Conservation (phyloP, 1,140 invertebrate species). For the Heliconius nattereri region DNA sequence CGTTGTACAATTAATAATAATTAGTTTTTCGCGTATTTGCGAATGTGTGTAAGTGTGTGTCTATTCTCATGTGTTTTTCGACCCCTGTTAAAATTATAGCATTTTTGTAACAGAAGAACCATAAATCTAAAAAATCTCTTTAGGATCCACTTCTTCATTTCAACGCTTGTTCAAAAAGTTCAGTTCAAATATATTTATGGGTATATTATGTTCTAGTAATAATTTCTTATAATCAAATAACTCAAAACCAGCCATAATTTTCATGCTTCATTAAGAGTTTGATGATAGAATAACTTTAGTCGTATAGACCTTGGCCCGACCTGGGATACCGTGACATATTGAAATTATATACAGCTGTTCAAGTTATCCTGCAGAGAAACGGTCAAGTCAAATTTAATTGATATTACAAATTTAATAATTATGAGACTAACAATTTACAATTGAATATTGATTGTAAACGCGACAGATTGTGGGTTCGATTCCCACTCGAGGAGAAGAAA, state of each 20-base stretch:
- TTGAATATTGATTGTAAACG: too few species aligned
- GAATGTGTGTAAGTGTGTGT: too few species aligned
- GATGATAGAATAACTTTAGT: not conserved
- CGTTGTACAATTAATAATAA: constrained; percentile 16
- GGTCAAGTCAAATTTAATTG: not conserved
- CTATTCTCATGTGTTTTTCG: too few species aligned
- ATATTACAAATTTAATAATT: not conserved
- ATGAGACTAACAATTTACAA: too few species aligned
- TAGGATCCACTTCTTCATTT: too few species aligned
- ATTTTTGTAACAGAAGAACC: too few species aligned
- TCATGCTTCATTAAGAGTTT: not conserved
- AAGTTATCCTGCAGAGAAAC: not conserved
- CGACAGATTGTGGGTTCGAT: too few species aligned
- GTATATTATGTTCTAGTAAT: not conserved
- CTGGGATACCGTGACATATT: not conserved
- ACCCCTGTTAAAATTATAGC: too few species aligned
- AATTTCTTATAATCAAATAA: not conserved
- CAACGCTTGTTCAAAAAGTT: too few species aligned
- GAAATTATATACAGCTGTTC: not conserved
- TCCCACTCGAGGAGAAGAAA: too few species aligned
- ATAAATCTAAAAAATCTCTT: too few species aligned
- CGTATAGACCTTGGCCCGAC: not conserved
- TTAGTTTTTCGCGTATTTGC: not conserved
- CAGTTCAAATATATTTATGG: not conserved
- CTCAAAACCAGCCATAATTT: not conserved